These are phyloP conservation scores for Myotis myotis DNA, from an alignment of 2,797 vertebrate genomes.

Conservation along the genomic window DNA sequence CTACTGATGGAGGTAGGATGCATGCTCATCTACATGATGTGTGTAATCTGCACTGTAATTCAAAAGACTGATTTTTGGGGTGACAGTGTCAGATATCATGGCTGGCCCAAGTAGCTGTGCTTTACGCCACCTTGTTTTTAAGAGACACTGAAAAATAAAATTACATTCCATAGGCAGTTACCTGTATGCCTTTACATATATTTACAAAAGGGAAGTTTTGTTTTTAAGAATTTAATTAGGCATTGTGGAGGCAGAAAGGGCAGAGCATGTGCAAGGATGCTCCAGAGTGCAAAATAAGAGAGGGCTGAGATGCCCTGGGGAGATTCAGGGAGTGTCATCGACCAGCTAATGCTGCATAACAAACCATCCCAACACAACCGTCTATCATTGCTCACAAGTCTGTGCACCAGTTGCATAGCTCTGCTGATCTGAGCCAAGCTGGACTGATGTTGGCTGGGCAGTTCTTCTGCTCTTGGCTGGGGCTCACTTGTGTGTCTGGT, in stretches of 20 bases:
- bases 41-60: neutral
- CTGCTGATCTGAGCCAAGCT: neutral
- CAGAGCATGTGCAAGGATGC: neutral
- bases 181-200: neutral
- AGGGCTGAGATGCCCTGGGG: neutral
- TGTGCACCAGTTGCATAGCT: neutral
- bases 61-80: neutral
- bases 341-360: neutral
- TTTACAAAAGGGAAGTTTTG: neutral
- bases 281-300: neutral
- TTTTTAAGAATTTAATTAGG: neutral
- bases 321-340: neutral
- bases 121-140: neutral
- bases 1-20: neutral
- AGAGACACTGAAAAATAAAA: neutral
- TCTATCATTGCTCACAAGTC: too few species aligned
- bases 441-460: neutral
- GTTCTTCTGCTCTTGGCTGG: neutral
- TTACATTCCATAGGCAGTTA: neutral
- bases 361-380: neutral
- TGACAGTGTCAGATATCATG: neutral
- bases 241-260: neutral
- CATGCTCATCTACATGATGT: neutral
- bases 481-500: neutral
- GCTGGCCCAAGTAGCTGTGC: neutral